These are phyloP conservation scores for Protobothrops mucrosquamatus DNA, from an alignment of 2,113 vertebrate species.

Conservation along the genomic window DNA sequence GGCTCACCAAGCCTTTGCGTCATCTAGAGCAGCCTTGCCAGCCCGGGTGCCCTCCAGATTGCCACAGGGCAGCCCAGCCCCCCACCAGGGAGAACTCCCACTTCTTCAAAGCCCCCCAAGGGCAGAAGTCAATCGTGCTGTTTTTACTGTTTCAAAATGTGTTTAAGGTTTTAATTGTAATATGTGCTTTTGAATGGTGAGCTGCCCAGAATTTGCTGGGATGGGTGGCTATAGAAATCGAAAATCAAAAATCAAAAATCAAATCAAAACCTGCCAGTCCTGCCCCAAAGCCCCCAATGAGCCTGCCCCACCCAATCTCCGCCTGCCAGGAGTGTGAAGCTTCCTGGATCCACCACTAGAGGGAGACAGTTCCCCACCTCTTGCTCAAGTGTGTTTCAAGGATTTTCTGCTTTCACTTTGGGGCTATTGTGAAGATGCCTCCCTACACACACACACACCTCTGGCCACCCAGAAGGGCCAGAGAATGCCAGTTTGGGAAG, in stretches of 20 bases:
- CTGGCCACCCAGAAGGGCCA: not conserved
- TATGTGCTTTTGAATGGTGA: too few species aligned
- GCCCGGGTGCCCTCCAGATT: not conserved
- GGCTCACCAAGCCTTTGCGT: not conserved
- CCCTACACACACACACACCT: not conserved
- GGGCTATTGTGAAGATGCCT: not conserved
- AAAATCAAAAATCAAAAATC: too few species aligned
- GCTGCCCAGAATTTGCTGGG: too few species aligned
- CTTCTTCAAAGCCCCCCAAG: not conserved
- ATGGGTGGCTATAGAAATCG: too few species aligned
- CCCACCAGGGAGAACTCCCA: not conserved
- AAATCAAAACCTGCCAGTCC: too few species aligned
- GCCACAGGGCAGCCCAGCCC: not conserved
- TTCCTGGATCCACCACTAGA: not conserved
- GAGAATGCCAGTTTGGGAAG: not conserved
- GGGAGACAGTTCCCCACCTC: not conserved
- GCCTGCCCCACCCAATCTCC: not conserved
- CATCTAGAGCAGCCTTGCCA: not conserved
- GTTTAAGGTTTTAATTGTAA: too few species aligned
- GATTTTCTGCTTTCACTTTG: not conserved
- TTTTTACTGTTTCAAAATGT: not conserved
- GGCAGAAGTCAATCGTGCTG: not conserved
- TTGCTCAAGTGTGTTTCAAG: not conserved
- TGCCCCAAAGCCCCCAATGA: too few species aligned
- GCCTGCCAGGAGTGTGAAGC: not conserved